These are phyloP conservation scores for Drosophila kikkawai DNA, from an alignment of 1,140 invertebrate species.

Conservation along the genomic window DNA sequence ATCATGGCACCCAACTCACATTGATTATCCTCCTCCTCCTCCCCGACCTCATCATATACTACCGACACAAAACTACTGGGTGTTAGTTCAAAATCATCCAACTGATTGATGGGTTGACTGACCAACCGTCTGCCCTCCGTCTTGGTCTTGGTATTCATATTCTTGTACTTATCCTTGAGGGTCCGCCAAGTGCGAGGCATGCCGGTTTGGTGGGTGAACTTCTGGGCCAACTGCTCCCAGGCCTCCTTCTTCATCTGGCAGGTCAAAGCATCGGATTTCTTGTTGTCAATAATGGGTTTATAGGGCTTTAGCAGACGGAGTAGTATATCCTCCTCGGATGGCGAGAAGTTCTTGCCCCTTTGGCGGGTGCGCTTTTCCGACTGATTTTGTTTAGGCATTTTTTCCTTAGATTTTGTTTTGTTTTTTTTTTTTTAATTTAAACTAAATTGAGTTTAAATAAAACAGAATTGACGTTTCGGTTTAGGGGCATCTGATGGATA, in stretches of 20 bases:
- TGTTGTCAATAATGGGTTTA: constrained; percentile 21
- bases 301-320: constrained; percentile 9
- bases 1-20: background rate
- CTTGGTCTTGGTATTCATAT: constrained; percentile 27
- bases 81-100: constrained; percentile 1
- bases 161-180: constrained; percentile 35
- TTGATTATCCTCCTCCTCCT: background rate
- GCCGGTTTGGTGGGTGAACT: constrained; percentile 16
- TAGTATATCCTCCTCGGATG: constrained; percentile 6
- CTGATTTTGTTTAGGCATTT: background rate
- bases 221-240: constrained; percentile 22
- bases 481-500: constrained; percentile 17
- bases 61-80: constrained; percentile 10
- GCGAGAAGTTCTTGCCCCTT: constrained; percentile 27
- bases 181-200: constrained; percentile 10
- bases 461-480: constrained; percentile 20
- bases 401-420: background rate
- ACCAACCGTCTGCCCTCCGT: background rate
- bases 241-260: constrained; percentile 21
- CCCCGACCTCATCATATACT: background rate
- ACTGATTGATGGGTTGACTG: background rate
- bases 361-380: constrained; percentile 13
- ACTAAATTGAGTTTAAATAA: constrained; percentile 19
- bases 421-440: background rate
- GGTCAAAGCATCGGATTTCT: constrained; percentile 16